These are phyloP conservation scores for Platerodrilus igneus DNA, from an alignment of 2,888 invertebrate genomes.

Conservation along the genomic window DNA sequence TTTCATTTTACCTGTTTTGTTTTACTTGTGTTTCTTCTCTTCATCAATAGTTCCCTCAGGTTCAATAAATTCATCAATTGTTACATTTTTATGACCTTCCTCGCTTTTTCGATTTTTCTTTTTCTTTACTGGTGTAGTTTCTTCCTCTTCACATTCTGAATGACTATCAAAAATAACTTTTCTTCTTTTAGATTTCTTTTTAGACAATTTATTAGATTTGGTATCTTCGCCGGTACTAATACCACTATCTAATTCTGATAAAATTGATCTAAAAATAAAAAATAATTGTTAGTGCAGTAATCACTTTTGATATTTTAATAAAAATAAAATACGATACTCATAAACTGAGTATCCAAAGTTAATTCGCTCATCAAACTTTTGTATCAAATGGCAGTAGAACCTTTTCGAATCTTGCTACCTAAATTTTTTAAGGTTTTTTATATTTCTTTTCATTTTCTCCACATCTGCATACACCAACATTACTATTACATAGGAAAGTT, in stretches of 20 bases:
- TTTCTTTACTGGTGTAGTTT: not conserved
- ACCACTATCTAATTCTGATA: slow-evolving; percentile 28
- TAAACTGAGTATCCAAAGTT: too few species aligned
- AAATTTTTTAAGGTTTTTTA: too few species aligned
- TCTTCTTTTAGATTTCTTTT: not conserved
- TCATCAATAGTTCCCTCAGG: not conserved
- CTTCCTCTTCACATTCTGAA: not conserved
- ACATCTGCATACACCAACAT: too few species aligned
- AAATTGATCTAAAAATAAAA: slow-evolving; percentile 18
- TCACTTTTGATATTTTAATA: not conserved
- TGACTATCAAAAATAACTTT: slow-evolving; percentile 7
- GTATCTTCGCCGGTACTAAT: slow-evolving; percentile 28
- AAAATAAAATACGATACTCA: not conserved
- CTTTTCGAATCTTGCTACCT: too few species aligned
- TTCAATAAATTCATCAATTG: not conserved
- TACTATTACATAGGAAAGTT: too few species aligned
- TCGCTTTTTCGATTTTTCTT: not conserved
- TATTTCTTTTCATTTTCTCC: too few species aligned
- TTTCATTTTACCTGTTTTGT: slow-evolving; percentile 3
- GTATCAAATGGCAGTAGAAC: too few species aligned
- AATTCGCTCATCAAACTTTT: too few species aligned
- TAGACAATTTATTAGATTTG: not conserved
- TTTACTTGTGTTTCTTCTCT: slow-evolving; percentile 4
- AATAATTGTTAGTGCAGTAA: not conserved
- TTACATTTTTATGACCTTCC: not conserved